These are phyloP conservation scores for Heliopora coerulea DNA, from an alignment of 92 coral and sea anemone genomes.

Conservation along the genomic window DNA sequence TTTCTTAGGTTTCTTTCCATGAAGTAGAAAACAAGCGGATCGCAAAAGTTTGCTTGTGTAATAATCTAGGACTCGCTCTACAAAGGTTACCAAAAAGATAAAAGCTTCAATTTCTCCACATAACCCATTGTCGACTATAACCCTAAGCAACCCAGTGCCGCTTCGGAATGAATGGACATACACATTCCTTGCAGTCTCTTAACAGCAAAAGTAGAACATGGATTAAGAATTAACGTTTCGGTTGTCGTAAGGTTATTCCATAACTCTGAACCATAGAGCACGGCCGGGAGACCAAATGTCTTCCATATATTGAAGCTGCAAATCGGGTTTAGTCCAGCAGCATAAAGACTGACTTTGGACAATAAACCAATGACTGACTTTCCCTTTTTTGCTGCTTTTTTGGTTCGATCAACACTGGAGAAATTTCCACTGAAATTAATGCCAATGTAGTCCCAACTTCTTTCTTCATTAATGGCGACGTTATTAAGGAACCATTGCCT, in stretches of 20 bases:
- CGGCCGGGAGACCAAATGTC: conserved; percentile 11
- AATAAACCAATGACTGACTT: neutral
- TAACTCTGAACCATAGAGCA: conserved; percentile 19
- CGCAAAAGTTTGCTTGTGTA: neutral
- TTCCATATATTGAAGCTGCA: conserved; percentile 15
- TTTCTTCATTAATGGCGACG: neutral
- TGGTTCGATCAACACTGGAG: neutral
- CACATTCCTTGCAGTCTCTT: conserved; percentile 10
- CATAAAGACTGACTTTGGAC: neutral
- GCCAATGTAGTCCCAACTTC: conserved; percentile 15
- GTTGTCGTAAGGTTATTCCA: conserved; percentile 12
- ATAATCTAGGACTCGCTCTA: neutral
- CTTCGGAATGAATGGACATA: neutral
- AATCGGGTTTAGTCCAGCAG: conserved; percentile 28
- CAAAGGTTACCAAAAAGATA: neutral
- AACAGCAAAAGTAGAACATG: conserved; percentile 4
- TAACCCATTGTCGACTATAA: conserved; percentile 14
- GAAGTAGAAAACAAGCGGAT: neutral
- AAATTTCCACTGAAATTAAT: conserved; percentile 13
- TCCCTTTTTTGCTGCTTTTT: conserved; percentile 10
- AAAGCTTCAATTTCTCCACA: conserved; percentile 15
- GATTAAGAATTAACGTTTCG: conserved; percentile 4
- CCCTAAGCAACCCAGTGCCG: conserved; percentile 17
- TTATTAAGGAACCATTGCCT: conserved; percentile 15
- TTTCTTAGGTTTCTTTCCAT: conserved; percentile 10